Evolutionary conservation across 2,113 vertebrate species (phyloP), one percentile per base, ranked within the genome.

Genomic region (Ptychochromis oligacanthus): DNA sequence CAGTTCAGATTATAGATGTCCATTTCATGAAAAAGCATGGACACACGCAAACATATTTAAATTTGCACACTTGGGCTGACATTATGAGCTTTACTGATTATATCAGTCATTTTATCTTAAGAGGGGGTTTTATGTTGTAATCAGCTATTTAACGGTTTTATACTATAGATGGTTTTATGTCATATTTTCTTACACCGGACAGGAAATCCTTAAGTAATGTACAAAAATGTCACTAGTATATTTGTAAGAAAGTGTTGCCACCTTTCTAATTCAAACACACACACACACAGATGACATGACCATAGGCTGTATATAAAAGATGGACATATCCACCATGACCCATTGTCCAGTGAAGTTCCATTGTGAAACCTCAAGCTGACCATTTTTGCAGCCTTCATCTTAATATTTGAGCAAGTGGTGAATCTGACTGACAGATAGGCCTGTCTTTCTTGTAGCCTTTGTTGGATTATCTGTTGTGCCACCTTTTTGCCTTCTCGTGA

Each of bases 211-310:
- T 70, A 0, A 70, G 17, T 52, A 52, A 7, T 31, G 24, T 72
- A 31, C 28, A 0, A 72, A 52, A 72, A 0, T 0, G 24, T 28
- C 40, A 20, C 7, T 9, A n/a, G 8, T n/a, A 22, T 22, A 22
- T 22, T 56, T 22, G 20, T 22, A 22, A 31, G 1, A 52, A 67
- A 52, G 20, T 2, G 17, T 31, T 31, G 10, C 9, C 40, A 49
- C 40, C 24, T 0, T 46, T 67, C 15, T 18, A 8, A 67, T 67
- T 67, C 64, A 67, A 26, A 15, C 8, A 49, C 8, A 49, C 14
- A 28, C 24, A 46, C 38, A 26, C 24, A 22, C 62, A 43, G 17
- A 28, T 67, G 38, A 0, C 40, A 26, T 0, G 0, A 13, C 24
- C 43, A 70, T 28, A 0, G 18, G 1, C 43, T 70, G 43, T 12